Conservation (phyloP, 2,113 vertebrate species). For the Ploceus nigricollis region DNA sequence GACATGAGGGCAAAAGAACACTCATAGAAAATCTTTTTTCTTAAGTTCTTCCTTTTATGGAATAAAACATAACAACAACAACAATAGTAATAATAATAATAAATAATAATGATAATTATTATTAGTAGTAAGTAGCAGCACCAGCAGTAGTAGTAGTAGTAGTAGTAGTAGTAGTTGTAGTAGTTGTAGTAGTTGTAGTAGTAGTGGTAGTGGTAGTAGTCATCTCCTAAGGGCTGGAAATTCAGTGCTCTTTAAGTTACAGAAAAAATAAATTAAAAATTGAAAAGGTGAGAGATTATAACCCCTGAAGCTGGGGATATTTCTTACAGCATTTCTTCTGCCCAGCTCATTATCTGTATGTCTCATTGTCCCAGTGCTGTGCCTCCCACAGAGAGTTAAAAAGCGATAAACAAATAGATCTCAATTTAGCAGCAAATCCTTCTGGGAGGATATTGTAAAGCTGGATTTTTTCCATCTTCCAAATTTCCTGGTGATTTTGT, state of each 20-base stretch:
- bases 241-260: background rate
- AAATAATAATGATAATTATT: background rate
- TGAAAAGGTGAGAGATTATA: background rate
- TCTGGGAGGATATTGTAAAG: constrained; percentile 43
- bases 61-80: background rate
- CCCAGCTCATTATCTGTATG: constrained; percentile 26
- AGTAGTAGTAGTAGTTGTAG: accelerated
- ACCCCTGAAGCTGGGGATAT: background rate
- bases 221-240: background rate
- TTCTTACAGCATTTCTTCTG: constrained; percentile 21
- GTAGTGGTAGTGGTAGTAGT: background rate
- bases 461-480: constrained; percentile 41
- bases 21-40: background rate
- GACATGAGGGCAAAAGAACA: background rate
- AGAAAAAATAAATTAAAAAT: background rate
- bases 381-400: constrained; percentile 50
- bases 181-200: accelerated
- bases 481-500: constrained; percentile 51
- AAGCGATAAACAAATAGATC: constrained; percentile 31
- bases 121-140: no score
- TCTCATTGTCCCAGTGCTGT: constrained; percentile 31
- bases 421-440: constrained; percentile 24
- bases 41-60: background rate
- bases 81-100: accelerated
- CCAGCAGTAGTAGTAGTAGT: background rate